Percentiles rank a stretch among this genome's conserved stretches.
Evolutionary conservation across 2,888 invertebrate species (phyloP).

Genomic region (Lasioglossum pauxillum): DNA sequence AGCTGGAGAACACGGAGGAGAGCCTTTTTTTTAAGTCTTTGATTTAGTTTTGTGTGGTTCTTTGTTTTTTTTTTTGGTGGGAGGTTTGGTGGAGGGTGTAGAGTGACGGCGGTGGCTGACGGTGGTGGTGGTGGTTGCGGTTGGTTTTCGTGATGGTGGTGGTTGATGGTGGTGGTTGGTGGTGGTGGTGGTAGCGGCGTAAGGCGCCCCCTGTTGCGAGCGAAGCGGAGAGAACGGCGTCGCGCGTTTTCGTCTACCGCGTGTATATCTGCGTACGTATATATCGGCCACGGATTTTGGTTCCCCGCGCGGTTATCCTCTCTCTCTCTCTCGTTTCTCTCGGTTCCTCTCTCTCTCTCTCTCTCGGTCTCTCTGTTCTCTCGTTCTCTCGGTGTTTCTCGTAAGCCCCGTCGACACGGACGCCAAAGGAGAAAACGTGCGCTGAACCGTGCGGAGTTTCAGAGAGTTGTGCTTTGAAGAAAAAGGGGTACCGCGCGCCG

Average conservation of each 20-base stretch:
- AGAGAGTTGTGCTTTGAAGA: conserved; percentile 69
- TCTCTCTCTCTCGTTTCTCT: neutral
- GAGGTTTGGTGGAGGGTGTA: conserved; percentile 45
- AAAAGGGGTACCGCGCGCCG: conserved; percentile 82
- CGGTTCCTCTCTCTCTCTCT: neutral
- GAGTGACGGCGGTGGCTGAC: conserved; percentile 19
- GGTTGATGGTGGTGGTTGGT: conserved; percentile 28
- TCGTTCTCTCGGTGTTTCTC: neutral
- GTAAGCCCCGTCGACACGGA: conserved; percentile 54
- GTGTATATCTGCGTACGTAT: neutral
- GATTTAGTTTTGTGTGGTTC: neutral
- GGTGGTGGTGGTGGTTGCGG: conserved; percentile 29
- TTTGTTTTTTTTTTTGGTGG: conserved; percentile 27
- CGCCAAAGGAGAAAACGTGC: conserved; percentile 68
- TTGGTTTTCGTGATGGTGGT: conserved; percentile 13
- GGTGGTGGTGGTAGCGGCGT: conserved; percentile 47
- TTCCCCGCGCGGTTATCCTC: conserved; percentile 42
- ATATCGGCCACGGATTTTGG: conserved; percentile 21
- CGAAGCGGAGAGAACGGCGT: conserved; percentile 13
- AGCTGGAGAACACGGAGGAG: neutral
- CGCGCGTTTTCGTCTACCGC: conserved; percentile 32
- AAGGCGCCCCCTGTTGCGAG: conserved; percentile 63
- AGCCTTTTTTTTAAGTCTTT: neutral
- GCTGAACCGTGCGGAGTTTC: conserved; percentile 70
- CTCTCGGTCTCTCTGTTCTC: neutral